phyloP scores from a whole-genome alignment of 2,888 invertebrate species.

The Mellilla xanthometata region DNA sequence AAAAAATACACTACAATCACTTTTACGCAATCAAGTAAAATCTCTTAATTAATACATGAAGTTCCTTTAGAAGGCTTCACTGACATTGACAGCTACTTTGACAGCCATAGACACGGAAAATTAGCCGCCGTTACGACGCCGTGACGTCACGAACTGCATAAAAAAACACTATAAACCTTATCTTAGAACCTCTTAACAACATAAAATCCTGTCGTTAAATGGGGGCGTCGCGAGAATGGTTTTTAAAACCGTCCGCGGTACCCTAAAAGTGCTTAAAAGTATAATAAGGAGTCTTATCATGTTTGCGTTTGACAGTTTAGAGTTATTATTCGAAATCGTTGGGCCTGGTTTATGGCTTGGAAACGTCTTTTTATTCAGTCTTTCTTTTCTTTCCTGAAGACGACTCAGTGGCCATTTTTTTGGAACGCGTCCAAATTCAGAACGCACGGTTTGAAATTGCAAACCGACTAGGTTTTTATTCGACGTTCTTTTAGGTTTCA shows the following conservation, averaged over 20 bases:
- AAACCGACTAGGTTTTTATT: too few species aligned
- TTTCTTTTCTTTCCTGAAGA: neutral
- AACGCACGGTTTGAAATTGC: too few species aligned
- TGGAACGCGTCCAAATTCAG: too few species aligned
- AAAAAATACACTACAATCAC: too few species aligned
- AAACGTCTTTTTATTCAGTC: slow-evolving; percentile 1
- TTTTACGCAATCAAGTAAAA: too few species aligned
- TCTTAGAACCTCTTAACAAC: slow-evolving; percentile 17
- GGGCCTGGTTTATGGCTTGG: slow-evolving; percentile 11
- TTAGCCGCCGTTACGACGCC: neutral
- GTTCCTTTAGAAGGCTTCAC: too few species aligned
- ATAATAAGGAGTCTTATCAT: slow-evolving; percentile 32
- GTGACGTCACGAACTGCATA: slow-evolving; percentile 10
- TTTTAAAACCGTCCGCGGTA: slow-evolving; percentile 28
- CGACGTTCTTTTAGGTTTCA: too few species aligned
- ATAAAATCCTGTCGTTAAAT: slow-evolving; percentile 24
- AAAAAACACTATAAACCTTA: slow-evolving; percentile 19
- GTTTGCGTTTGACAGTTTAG: slow-evolving; percentile 27
- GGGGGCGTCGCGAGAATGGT: slow-evolving; percentile 16
- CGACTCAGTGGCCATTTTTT: too few species aligned
- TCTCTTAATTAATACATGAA: too few species aligned
- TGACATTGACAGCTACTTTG: neutral
- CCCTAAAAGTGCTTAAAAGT: slow-evolving; percentile 35
- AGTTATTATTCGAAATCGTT: slow-evolving; percentile 10
- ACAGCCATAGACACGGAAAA: slow-evolving; percentile 1